Evolutionary conservation across 1,140 invertebrate species (phyloP), one percentile per base, ranked within the genome.

Genomic region (Lineus longissimus): DNA sequence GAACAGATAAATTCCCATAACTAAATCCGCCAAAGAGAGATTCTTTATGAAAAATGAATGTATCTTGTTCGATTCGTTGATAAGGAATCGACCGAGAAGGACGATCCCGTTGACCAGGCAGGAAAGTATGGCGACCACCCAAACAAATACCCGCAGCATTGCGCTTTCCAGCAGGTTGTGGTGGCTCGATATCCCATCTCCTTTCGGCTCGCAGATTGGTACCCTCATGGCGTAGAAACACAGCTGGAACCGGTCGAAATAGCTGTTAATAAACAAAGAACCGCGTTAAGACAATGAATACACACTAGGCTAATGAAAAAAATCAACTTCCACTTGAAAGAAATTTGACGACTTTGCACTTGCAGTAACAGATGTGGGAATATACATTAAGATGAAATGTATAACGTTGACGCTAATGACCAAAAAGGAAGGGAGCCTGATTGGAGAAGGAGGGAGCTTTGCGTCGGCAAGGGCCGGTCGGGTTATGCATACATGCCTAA

Each of bases 1-100:
- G 15, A 90, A 73, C 60, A 92, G 81, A 77, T 92, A 92, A 51
- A 91, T 74, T 0, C 90, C 91, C 88, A 92, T 91, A 19, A 92
- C 76, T 67, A 91, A 83, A 78, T 93, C 91, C 6, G 90, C 87
- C n/a, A 87, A 51, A 54, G 90, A 88, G 40, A 92, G 80, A 78
- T 91, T 91, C 51, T 86, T 85, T 61, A 92, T 88, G 31, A 91
- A 83, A 65, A 85, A 76, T 2, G 82, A 83, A 59, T 81, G 75
- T 19, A 83, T 78, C 54, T 73, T 70, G 63, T 82, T 82, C 64
- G 75, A 57, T 65, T 78, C 74, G 9, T 83, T 84, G 15, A 85
- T 84, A 0, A 86, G 81, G 58, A 87, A 85, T 68, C 90, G 82
- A 59, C 87, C 87, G 77, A 86, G 87, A 17, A 92, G 74, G 0